Conservation (phyloP, 2,113 vertebrate species). For the Hiodon tergisus region DNA sequence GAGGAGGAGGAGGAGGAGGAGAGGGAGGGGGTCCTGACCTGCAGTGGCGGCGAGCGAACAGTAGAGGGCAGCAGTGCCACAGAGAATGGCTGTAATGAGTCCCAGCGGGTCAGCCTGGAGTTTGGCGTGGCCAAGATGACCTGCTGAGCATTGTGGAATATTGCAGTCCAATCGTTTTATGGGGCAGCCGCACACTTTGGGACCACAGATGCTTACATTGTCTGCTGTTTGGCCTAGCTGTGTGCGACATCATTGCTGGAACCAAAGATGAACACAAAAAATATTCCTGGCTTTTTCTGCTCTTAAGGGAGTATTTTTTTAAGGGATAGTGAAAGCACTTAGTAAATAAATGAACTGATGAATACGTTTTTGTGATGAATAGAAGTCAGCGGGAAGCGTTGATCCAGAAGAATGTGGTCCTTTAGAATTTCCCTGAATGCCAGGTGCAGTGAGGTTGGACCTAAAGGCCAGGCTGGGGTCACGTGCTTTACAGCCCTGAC, state of each 20-base stretch:
- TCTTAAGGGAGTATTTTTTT: slow-evolving; percentile 44
- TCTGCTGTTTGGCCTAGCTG: slow-evolving; percentile 40
- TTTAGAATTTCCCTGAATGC: neutral
- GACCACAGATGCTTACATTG: slow-evolving; percentile 33
- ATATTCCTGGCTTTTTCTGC: slow-evolving; percentile 43
- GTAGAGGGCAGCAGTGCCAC: slow-evolving; percentile 87
- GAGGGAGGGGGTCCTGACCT: slow-evolving; percentile 59
- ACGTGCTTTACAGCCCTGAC: too few species aligned
- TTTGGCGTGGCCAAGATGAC: slow-evolving; percentile 93
- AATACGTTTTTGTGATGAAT: neutral
- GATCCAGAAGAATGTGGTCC: neutral
- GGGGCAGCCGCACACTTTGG: neutral
- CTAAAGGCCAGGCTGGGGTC: too few species aligned
- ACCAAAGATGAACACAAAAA: too few species aligned
- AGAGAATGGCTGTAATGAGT: slow-evolving; percentile 82
- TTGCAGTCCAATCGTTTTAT: slow-evolving; percentile 18
- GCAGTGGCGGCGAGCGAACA: slow-evolving; percentile 68
- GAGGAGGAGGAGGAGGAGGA: slow-evolving; percentile 70
- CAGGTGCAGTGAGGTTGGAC: neutral
- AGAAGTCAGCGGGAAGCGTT: neutral
- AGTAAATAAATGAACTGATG: slow-evolving; percentile 41
- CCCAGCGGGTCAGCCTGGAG: slow-evolving; percentile 84
- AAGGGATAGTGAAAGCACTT: slow-evolving; percentile 55
- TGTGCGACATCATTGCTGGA: slow-evolving; percentile 37
- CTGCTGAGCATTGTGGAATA: slow-evolving; percentile 60